These are phyloP conservation scores for Amblyopsis hoosieri DNA, from an alignment of 2,797 vertebrate genomes.

Conservation along the genomic window DNA sequence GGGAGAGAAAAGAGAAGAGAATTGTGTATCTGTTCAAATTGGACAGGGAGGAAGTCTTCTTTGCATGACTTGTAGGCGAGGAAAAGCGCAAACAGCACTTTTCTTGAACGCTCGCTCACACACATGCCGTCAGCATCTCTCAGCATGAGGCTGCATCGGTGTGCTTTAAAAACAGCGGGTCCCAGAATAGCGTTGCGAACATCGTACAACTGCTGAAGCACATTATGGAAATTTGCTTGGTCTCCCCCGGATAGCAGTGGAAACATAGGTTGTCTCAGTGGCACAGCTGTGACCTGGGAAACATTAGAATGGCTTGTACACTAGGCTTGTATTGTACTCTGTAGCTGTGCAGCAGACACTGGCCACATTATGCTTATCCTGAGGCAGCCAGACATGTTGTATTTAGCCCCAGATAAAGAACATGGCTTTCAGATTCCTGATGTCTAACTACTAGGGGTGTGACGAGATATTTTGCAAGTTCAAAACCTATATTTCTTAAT, in stretches of 20 bases:
- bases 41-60: constrained; percentile 55
- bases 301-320: constrained; percentile 26
- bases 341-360: no score
- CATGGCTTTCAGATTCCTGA: no score
- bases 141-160: constrained; percentile 50
- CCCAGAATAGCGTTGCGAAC: constrained; percentile 45
- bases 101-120: constrained; percentile 17
- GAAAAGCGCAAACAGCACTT: constrained; percentile 23
- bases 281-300: constrained; percentile 32
- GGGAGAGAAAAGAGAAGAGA: constrained; percentile 35
- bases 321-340: constrained; percentile 1
- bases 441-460: no score
- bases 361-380: no score
- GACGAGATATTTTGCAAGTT: no score
- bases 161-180: constrained; percentile 34
- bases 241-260: constrained; percentile 15
- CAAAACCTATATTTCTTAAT: no score
- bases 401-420: no score
- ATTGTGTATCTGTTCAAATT: constrained; percentile 55
- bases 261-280: no score
- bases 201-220: constrained; percentile 52
- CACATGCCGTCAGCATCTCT: constrained; percentile 28
- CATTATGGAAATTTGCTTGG: constrained; percentile 47
- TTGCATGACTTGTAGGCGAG: constrained; percentile 61
- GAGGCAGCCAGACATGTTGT: no score